Evolutionary conservation across 2,888 invertebrate species (phyloP).

Genomic region (Nomada fucata): DNA sequence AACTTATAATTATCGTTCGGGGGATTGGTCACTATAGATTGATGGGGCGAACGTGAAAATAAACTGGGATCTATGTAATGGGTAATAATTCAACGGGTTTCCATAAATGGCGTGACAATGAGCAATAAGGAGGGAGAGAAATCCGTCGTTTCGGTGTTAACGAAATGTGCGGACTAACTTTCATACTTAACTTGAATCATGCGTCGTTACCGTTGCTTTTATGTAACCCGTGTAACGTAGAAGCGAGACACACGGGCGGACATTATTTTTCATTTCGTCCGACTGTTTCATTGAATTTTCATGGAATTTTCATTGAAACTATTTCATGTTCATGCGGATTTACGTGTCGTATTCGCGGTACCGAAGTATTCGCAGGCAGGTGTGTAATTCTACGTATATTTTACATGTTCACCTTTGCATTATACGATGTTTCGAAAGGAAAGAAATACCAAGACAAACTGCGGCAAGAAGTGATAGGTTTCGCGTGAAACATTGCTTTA

Average conservation of each 20-base stretch:
- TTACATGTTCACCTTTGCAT: neutral
- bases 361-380: too few species aligned
- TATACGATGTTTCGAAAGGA: neutral
- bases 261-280: too few species aligned
- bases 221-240: neutral
- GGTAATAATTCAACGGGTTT: too few species aligned
- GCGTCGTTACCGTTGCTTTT: neutral
- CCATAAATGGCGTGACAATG: too few species aligned
- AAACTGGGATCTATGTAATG: too few species aligned
- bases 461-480: neutral
- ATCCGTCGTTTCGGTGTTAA: neutral
- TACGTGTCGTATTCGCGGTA: neutral
- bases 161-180: neutral
- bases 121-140: too few species aligned
- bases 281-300: too few species aligned
- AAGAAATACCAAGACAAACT: neutral
- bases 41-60: too few species aligned
- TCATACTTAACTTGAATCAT: slow-evolving; percentile 22
- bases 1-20: too few species aligned
- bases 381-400: too few species aligned
- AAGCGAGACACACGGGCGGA: neutral
- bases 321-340: neutral
- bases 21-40: too few species aligned
- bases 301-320: neutral
- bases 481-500: slow-evolving; percentile 13